Evolutionary conservation across 2,113 vertebrate species (phyloP).

Genomic region (Ictalurus furcatus): DNA sequence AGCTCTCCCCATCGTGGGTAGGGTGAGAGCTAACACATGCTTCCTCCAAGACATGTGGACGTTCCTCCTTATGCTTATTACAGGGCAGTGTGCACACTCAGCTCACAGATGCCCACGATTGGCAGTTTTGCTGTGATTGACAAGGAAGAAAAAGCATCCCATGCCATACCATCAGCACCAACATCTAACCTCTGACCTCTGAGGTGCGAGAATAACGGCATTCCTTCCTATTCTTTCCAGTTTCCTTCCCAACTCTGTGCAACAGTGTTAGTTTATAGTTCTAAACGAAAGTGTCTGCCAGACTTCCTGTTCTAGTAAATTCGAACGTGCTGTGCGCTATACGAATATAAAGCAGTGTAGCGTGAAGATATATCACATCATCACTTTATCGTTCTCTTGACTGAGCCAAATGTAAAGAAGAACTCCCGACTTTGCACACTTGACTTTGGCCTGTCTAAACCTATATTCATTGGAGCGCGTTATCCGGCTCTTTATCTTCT

Average conservation of each 20-base stretch:
- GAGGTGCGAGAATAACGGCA: no score
- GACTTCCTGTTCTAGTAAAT: no score
- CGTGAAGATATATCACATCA: background rate
- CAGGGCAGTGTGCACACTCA: background rate
- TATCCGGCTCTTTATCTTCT: slow-evolving; percentile 12
- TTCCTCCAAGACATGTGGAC: background rate
- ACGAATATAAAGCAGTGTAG: background rate
- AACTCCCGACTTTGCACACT: background rate
- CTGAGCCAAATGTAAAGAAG: background rate
- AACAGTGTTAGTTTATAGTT: background rate
- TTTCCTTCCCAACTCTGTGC: background rate
- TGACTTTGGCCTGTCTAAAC: background rate
- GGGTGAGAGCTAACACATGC: no score
- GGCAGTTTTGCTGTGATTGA: background rate
- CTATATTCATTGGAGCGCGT: background rate
- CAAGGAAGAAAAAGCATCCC: background rate
- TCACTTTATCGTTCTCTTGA: background rate
- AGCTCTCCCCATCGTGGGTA: no score
- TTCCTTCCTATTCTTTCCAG: background rate
- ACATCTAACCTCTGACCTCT: background rate
- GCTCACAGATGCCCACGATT: background rate
- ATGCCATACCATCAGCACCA: background rate
- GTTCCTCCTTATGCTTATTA: background rate
- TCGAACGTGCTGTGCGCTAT: background rate
- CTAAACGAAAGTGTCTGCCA: no score